A percentile compares a stretch with the other conserved stretches of the same genome.
phyloP scores from a whole-genome alignment of 2,888 invertebrate genomes.

The Andricus quercusramuli region DNA sequence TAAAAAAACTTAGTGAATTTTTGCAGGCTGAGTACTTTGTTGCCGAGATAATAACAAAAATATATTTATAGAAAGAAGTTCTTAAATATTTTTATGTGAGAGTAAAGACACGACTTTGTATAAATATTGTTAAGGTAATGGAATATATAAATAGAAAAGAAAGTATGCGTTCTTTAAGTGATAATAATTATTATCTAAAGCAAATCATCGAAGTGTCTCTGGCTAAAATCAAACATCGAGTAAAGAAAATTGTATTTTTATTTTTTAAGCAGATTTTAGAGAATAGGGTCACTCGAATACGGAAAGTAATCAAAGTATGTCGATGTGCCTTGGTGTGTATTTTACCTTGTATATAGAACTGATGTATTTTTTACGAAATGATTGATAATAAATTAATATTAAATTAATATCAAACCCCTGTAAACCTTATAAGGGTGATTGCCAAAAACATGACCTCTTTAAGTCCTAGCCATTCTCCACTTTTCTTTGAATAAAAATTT shows the following conservation, averaged over 20 bases:
- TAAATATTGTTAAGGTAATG: conserved; percentile 12
- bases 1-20: neutral
- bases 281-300: neutral
- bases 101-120: neutral
- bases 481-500: too few relatives aligned
- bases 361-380: conserved; percentile 10
- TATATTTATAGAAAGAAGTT: neutral
- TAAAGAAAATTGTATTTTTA: neutral
- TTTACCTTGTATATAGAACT: conserved; percentile 35
- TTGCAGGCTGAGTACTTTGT: neutral
- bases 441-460: too few relatives aligned
- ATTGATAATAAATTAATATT: conserved; percentile 15
- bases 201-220: neutral
- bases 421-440: too few relatives aligned
- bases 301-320: neutral
- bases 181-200: neutral
- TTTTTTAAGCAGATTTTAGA: neutral
- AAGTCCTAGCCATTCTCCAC: too few relatives aligned
- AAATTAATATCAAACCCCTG: neutral
- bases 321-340: conserved; percentile 29
- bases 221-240: neutral
- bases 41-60: neutral
- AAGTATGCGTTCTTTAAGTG: conserved; percentile 3
- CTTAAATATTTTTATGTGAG: neutral
- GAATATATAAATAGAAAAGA: neutral